Evolutionary conservation across 2,888 invertebrate species (phyloP), one percentile per base, ranked within the genome.

Genomic region (Spisula subtruncata): DNA sequence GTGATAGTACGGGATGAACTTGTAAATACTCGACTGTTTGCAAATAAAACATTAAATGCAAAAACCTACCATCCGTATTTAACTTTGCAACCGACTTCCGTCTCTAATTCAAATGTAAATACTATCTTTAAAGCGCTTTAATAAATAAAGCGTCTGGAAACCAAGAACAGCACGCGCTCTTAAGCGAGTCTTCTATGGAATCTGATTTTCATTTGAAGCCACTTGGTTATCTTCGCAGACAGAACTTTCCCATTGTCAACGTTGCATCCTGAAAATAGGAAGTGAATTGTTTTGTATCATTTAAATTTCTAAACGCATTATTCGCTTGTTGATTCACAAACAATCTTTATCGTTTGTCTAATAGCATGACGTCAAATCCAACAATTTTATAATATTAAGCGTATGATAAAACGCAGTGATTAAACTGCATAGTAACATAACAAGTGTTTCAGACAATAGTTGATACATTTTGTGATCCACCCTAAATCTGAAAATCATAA

Each of bases 81-180:
- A 8, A n/a, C 60, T 60, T 25, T n/a, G 60, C 60, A 71, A 16
- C 5, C 75, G 29, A 75, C 35, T 75, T 75, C 75, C 32, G 75
- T 32, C 75, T 75, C 32, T 75, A 75, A 66, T 66, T 66, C n/a
- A 66, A 25, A 66, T 25, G 60, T 66, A 25, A 35, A 75, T 75
- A 35, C 32, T 29, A 32, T 32, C 32, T 16, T 32, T 75, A 16
- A 16, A 16, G 32, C 60, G 60, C 25, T 32, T 35, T 32, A 75
- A n/a, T n/a, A n/a, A n/a, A n/a, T n/a, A n/a, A 75, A 32, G 71
- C 71, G 29, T 71, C 32, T n/a, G 32, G 32, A 29, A n/a, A 71
- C 14, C 0, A 8, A 71, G 71, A 71, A 29, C 71, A 71, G 71
- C 71, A 71, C 32, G 71, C 29, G 29, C 32, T 71, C n/a, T 12